Percentiles rank a stretch among this genome's conserved stretches.
Evolutionary conservation across 92 coral and sea anemone genomes (phyloP).

Genomic region (Epizoanthus illoricatus): DNA sequence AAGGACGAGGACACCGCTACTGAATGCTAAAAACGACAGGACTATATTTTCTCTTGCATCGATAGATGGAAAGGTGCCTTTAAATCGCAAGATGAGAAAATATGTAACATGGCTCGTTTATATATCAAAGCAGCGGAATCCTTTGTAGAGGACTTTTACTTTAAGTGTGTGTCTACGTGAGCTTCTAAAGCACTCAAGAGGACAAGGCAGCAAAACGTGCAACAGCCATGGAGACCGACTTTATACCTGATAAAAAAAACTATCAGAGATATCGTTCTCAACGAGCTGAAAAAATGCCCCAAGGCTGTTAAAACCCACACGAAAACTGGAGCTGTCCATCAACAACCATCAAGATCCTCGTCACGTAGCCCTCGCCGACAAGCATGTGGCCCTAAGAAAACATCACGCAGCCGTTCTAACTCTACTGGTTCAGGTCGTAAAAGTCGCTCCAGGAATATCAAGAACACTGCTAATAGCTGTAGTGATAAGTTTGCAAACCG

Average conservation of each 20-base stretch:
- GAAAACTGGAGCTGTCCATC: neutral
- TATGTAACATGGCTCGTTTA: neutral
- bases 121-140: conserved; percentile 3
- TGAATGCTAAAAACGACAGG: conserved; percentile 10
- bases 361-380: conserved; percentile 19
- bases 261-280: conserved; percentile 16
- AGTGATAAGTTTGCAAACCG: conserved; percentile 6
- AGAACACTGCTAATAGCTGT: conserved; percentile 22
- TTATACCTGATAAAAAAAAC: conserved; percentile 12
- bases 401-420: conserved; percentile 4
- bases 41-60: conserved; percentile 7
- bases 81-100: conserved; percentile 1
- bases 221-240: conserved; percentile 21
- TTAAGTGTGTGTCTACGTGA: conserved; percentile 1
- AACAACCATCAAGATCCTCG: conserved; percentile 1
- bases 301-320: neutral
- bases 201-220: conserved; percentile 19
- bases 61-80: neutral
- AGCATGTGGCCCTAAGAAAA: neutral
- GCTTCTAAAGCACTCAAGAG: conserved; percentile 16
- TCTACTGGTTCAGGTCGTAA: conserved; percentile 4
- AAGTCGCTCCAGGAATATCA: conserved; percentile 17
- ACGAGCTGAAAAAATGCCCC: conserved; percentile 18
- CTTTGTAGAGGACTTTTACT: conserved; percentile 20
- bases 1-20: neutral